Evolutionary conservation across 2,113 vertebrate species (phyloP).

Genomic region (Aramus guarauna): DNA sequence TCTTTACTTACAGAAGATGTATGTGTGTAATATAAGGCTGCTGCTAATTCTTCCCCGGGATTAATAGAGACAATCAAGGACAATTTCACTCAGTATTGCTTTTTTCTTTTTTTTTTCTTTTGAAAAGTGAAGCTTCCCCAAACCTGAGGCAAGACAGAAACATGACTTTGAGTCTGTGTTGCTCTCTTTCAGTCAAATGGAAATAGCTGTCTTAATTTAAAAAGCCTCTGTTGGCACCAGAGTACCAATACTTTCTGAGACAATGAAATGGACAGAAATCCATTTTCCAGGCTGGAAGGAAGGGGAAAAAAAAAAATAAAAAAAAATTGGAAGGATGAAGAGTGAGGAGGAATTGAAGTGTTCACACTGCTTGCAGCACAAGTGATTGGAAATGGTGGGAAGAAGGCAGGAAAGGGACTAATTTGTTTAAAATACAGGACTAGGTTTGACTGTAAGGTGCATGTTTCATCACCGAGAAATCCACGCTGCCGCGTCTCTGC

Average conservation of each 20-base stretch:
- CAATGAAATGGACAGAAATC: slow-evolving; percentile 40
- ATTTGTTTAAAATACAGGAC: background rate
- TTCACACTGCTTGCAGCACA: background rate
- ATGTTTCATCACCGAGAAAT: background rate
- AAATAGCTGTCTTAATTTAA: slow-evolving; percentile 39
- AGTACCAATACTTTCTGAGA: background rate
- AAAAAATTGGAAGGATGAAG: slow-evolving; percentile 38
- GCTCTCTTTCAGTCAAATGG: slow-evolving; percentile 13
- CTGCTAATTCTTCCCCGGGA: slow-evolving; percentile 37
- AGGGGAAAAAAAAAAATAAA: background rate
- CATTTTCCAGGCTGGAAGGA: slow-evolving; percentile 21
- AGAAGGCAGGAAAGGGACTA: background rate
- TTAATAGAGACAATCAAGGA: slow-evolving; percentile 34
- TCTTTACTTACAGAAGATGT: slow-evolving; percentile 3
- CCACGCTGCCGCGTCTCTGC: rapidly evolving
- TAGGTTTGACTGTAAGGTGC: background rate
- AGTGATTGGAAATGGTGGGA: slow-evolving; percentile 21
- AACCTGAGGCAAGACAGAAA: slow-evolving; percentile 3
- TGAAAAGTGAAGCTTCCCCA: background rate
- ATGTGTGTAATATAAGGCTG: slow-evolving; percentile 4
- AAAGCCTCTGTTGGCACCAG: background rate
- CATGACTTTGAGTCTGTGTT: background rate
- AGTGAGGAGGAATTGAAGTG: slow-evolving; percentile 20
- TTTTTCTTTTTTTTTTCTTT: background rate
- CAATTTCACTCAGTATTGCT: background rate